Evolutionary conservation across 2,797 vertebrate species (phyloP).

Genomic region (Melanotaenia maccullochi): DNA sequence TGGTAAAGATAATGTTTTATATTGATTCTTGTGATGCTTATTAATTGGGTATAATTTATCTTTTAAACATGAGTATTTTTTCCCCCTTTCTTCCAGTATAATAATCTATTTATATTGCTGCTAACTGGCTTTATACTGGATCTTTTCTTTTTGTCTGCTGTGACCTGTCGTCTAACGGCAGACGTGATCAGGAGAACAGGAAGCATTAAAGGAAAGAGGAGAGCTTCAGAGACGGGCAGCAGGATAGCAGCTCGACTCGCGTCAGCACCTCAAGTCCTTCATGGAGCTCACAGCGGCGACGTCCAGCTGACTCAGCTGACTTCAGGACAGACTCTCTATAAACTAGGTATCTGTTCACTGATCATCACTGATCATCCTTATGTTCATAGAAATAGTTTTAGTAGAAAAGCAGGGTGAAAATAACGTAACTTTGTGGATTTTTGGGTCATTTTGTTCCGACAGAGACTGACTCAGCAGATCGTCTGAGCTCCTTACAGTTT

Average conservation of each 20-base stretch:
- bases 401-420: neutral
- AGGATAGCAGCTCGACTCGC: slow-evolving; percentile 76
- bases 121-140: no score
- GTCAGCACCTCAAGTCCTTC: slow-evolving; percentile 77
- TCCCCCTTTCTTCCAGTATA: no score
- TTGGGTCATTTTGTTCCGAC: neutral
- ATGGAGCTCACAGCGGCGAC: slow-evolving; percentile 77
- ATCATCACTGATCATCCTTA: neutral
- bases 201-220: slow-evolving; percentile 63
- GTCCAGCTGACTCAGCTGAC: slow-evolving; percentile 83
- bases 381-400: neutral
- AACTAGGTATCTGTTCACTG: slow-evolving; percentile 72
- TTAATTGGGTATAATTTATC: no score
- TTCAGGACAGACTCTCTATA: slow-evolving; percentile 77
- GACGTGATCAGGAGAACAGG: slow-evolving; percentile 83
- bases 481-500: slow-evolving; percentile 83
- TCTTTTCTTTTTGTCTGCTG: neutral
- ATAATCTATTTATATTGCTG: no score
- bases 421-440: neutral
- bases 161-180: slow-evolving; percentile 42
- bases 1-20: no score
- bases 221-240: slow-evolving; percentile 61
- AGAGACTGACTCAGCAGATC: slow-evolving; percentile 65
- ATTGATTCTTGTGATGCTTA: no score
- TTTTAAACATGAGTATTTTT: no score